Conservation (phyloP, 2,888 invertebrate species). For the Pseudococcus longispinus region DNA sequence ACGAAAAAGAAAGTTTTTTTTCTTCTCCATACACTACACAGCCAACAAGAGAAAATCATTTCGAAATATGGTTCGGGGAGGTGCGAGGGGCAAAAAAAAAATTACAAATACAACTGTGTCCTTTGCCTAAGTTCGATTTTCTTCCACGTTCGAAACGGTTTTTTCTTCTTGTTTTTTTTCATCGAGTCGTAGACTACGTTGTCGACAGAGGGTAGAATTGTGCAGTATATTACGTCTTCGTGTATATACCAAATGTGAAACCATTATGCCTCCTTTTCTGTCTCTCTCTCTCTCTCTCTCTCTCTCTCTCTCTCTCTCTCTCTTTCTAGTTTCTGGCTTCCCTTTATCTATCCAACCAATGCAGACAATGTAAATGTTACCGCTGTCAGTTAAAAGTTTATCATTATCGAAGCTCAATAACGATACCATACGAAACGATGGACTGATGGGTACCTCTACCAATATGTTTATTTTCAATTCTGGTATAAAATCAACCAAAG, state of each 20-base stretch:
- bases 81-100: background rate
- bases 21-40: background rate
- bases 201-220: conserved; percentile 4
- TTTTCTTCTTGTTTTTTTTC: background rate
- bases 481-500: background rate
- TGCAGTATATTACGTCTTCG: conserved; percentile 7
- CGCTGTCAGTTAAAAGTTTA: background rate
- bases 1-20: conserved; percentile 25
- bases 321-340: background rate
- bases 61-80: background rate
- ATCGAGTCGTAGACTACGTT: background rate
- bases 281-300: background rate
- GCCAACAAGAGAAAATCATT: background rate
- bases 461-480: background rate
- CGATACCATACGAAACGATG: background rate
- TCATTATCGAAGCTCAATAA: background rate
- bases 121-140: conserved; percentile 15
- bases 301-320: background rate
- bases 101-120: conserved; percentile 6
- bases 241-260: background rate
- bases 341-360: background rate
- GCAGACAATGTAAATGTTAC: background rate
- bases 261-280: background rate
- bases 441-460: background rate
- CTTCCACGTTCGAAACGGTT: background rate